A percentile compares a stretch with the other conserved stretches of the same genome.
phyloP scores from a whole-genome alignment of 2,113 vertebrate genomes.

The Crotalus viridis region DNA sequence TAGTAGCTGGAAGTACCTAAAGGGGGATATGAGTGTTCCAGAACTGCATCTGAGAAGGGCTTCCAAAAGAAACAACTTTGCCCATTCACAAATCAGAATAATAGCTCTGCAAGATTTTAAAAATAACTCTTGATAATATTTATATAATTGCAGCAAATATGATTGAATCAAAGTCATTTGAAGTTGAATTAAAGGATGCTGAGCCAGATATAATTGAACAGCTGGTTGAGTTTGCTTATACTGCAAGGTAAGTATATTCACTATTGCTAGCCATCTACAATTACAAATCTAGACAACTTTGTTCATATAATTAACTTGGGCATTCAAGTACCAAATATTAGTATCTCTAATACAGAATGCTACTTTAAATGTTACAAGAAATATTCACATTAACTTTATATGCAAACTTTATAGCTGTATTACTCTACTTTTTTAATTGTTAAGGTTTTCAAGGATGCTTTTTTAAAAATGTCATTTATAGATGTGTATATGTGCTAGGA shows the following conservation, averaged over 20 bases:
- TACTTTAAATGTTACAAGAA: neutral
- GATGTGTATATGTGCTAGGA: neutral
- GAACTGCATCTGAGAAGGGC: neutral
- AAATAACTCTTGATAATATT: constrained; percentile 30
- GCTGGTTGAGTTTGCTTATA: constrained; percentile 95
- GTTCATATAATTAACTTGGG: neutral
- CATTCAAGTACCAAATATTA: neutral
- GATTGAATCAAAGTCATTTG: constrained; percentile 94
- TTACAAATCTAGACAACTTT: neutral
- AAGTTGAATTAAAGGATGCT: constrained; percentile 93
- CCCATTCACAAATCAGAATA: neutral
- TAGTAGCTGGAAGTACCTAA: neutral
- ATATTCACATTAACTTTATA: neutral
- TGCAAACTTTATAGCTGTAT: neutral
- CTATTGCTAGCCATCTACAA: neutral
- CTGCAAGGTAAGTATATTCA: constrained; percentile 80
- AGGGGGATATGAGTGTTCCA: neutral
- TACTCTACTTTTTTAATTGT: neutral
- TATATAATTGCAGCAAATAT: constrained; percentile 83
- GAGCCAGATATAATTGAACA: constrained; percentile 95
- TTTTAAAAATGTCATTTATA: neutral
- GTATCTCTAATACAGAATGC: neutral
- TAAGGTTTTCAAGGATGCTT: neutral
- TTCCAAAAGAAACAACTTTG: neutral
- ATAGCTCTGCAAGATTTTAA: neutral